phyloP scores from a whole-genome alignment of 1,140 invertebrate genomes.

The Drosophila aff. region DNA sequence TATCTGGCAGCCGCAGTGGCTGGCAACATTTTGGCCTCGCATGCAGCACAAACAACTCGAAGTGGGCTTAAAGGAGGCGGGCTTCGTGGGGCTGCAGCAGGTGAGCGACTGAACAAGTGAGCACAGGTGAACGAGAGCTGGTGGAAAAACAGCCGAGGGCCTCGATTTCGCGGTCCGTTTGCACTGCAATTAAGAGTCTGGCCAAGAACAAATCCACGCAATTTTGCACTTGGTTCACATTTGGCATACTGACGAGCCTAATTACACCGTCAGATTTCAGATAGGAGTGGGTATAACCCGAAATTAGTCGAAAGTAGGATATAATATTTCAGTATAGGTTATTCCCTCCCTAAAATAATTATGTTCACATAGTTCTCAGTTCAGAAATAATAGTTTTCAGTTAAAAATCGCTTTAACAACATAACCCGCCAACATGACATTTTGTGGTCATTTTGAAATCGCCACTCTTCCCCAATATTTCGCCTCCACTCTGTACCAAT shows the following conservation, averaged over 20 bases:
- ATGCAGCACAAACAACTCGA: conserved; percentile 64
- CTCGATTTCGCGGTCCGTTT: conserved; percentile 42
- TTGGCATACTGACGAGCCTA: conserved; percentile 25
- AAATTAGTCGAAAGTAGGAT: too few relatives aligned
- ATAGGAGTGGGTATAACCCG: not conserved
- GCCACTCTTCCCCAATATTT: not conserved
- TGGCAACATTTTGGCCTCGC: conserved; percentile 59
- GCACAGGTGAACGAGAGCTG: conserved; percentile 6
- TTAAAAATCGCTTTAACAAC: not conserved
- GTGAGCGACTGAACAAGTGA: conserved; percentile 1
- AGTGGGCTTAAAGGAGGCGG: conserved; percentile 17
- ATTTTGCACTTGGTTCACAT: conserved; percentile 31
- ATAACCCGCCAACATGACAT: not conserved
- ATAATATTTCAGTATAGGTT: not conserved
- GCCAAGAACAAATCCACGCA: conserved; percentile 37
- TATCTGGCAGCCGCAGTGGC: conserved; percentile 62
- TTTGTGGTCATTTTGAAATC: conserved; percentile 13
- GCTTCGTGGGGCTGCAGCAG: not conserved
- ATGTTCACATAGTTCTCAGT: too few relatives aligned
- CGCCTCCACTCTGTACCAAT: conserved; percentile 2
- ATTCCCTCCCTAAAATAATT: too few relatives aligned
- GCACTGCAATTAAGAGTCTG: conserved; percentile 62
- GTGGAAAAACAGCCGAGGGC: conserved; percentile 56
- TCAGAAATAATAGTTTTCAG: not conserved
- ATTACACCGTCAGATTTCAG: conserved; percentile 1